These are phyloP conservation scores for Sinohyriopsis cumingii DNA, from an alignment of 2,888 invertebrate genomes.

Conservation along the genomic window DNA sequence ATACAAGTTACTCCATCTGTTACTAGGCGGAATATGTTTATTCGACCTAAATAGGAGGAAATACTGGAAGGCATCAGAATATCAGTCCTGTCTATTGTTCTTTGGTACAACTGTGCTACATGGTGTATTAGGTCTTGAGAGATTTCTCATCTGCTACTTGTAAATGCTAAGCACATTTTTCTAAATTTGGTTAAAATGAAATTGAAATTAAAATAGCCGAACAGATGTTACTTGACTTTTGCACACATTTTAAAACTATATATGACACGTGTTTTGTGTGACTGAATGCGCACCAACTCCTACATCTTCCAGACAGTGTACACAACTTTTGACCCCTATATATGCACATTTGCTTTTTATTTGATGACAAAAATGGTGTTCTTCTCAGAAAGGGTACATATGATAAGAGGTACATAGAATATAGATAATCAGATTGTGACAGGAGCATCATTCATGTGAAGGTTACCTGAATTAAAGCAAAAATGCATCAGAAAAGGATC, in stretches of 20 bases:
- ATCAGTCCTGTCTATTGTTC: constrained; percentile 26
- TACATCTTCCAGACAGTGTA: too few species aligned
- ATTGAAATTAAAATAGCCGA: too few species aligned
- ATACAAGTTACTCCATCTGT: too few species aligned
- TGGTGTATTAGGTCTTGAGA: constrained; percentile 16
- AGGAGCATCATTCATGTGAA: constrained; percentile 32
- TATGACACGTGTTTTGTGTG: too few species aligned
- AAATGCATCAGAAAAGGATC: constrained; percentile 19
- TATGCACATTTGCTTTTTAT: constrained; percentile 37
- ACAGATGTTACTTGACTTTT: too few species aligned
- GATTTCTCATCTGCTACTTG: constrained; percentile 23
- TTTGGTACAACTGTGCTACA: constrained; percentile 20
- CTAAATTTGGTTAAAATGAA: too few species aligned
- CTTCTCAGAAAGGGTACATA: constrained; percentile 27
- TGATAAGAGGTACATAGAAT: constrained; percentile 29
- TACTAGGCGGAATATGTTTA: too few species aligned
- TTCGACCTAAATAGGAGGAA: too few species aligned
- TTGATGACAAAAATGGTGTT: constrained; percentile 33
- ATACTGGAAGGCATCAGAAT: constrained; percentile 36
- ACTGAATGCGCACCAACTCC: too few species aligned
- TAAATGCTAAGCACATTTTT: constrained; percentile 23
- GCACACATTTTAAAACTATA: too few species aligned
- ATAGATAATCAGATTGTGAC: too few species aligned
- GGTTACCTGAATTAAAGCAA: constrained; percentile 32
- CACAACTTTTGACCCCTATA: too few species aligned